These are phyloP conservation scores for Chunga burmeisteri DNA, from an alignment of 2,113 vertebrate genomes.

Conservation along the genomic window DNA sequence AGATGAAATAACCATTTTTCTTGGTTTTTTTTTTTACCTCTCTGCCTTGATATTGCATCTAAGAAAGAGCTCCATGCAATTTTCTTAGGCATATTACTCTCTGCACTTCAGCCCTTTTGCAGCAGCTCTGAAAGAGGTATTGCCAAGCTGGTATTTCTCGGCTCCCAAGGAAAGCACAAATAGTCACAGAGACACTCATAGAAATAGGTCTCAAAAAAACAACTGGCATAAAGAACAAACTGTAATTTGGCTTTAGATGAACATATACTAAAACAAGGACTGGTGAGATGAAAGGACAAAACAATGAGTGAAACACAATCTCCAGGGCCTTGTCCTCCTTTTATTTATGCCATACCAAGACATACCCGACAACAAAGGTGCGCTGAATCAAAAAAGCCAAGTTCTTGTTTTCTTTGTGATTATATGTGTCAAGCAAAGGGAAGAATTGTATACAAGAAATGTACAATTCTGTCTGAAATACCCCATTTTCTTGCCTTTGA, in stretches of 20 bases:
- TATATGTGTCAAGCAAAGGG: background rate
- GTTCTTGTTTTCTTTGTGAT: background rate
- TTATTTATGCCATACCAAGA: background rate
- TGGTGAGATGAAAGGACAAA: background rate
- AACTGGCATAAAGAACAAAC: background rate
- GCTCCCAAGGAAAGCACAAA: background rate
- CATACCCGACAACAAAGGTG: background rate
- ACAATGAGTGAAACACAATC: background rate
- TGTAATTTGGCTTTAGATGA: background rate
- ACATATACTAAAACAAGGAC: background rate
- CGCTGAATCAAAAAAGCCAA: background rate
- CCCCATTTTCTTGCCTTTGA: background rate
- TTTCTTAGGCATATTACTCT: background rate
- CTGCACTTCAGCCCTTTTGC: background rate
- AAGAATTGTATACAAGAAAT: background rate
- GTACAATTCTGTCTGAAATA: background rate
- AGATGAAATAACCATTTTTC: background rate
- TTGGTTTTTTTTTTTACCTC: background rate
- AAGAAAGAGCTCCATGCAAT: background rate
- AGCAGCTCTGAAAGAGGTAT: background rate
- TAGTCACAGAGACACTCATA: accelerated
- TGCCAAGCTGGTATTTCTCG: background rate
- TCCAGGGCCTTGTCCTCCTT: background rate
- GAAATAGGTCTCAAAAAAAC: background rate
- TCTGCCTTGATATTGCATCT: background rate